Base-by-base conservation (phyloP, 2,797 vertebrate genomes). In the Enteromius unitaeniatus region DNA sequence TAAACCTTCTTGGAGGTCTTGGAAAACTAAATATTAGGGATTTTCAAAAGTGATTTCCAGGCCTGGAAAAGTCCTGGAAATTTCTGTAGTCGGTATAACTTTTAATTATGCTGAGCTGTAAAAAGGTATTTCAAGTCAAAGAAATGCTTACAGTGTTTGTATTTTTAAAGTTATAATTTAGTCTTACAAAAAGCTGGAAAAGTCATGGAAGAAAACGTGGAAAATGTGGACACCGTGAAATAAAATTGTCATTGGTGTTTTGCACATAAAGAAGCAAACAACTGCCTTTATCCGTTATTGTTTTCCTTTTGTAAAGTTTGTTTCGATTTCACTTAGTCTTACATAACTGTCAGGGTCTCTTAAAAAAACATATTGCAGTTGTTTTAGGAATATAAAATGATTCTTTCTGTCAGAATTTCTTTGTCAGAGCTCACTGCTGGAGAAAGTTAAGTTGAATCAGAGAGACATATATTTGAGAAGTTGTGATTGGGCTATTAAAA, bases 1-100 rank as follows among this genome's bases (percentile, higher is more conserved):
- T 17, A 60, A 76, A 76, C 8, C 26, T 53, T 8, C n/a, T n/a
- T n/a, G n/a, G n/a, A n/a, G n/a, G 31, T 26, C 21, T 21, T 60
- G 74, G 74, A 42, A 76, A 76, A 60, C 74, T n/a, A 60, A 76
- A 60, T 60, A 60, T 37, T 51, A n/a, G 72, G 49, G 31, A 3
- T 31, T 53, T 75, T 55, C 19, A 60, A 23, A 58, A 40, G 21
- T 58, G 14, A 23, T 76, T 60, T 42, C 21, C 53, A 76, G 53
- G 53, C 53, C 34, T 76, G 53, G 34, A 60, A 60, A 76, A 26
- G 14, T 58, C 6, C 2, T 51, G 70, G 47, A 34, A 21, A 31
- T 51, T 13, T 34, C 19, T 55, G 13, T 9, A 58, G 34, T 40
- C 6, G 23, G 3, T 40, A 3, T 51, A 53, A 6, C 21, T 53